These are phyloP conservation scores for Limnothrissa miodon DNA, from an alignment of 2,113 vertebrate genomes.

Conservation along the genomic window DNA sequence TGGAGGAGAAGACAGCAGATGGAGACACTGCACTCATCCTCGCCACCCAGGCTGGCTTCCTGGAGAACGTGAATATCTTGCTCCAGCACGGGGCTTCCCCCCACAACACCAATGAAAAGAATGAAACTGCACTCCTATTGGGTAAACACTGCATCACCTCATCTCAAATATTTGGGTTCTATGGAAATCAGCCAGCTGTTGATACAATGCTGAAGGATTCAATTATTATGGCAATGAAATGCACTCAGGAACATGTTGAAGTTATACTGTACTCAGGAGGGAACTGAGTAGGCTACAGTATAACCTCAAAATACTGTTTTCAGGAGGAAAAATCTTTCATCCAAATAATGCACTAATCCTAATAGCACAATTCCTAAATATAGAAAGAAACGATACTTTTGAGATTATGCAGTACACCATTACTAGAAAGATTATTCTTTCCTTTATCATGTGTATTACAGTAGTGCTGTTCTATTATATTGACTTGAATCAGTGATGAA, in stretches of 20 bases:
- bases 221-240: background rate
- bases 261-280: too few relatives aligned
- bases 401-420: background rate
- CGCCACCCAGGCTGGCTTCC: conserved; percentile 70
- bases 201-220: background rate
- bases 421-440: background rate
- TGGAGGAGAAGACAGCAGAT: conserved; percentile 78
- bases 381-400: too few relatives aligned
- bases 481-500: background rate
- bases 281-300: too few relatives aligned
- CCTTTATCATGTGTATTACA: too few relatives aligned
- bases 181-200: background rate
- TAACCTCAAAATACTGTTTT: too few relatives aligned
- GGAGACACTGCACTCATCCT: conserved; percentile 81
- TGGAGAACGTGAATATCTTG: conserved; percentile 72
- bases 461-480: too few relatives aligned
- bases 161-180: background rate
- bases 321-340: too few relatives aligned
- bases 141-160: conserved; percentile 62
- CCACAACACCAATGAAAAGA: conserved; percentile 78
- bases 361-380: too few relatives aligned
- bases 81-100: conserved; percentile 77
- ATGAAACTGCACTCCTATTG: conserved; percentile 79
- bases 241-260: background rate
- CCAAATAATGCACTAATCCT: too few relatives aligned